A percentile compares a stretch with the other conserved stretches of the same genome.
Evolutionary conservation across 1,140 invertebrate genomes (phyloP).

Genomic region (Drosophila athabasca): DNA sequence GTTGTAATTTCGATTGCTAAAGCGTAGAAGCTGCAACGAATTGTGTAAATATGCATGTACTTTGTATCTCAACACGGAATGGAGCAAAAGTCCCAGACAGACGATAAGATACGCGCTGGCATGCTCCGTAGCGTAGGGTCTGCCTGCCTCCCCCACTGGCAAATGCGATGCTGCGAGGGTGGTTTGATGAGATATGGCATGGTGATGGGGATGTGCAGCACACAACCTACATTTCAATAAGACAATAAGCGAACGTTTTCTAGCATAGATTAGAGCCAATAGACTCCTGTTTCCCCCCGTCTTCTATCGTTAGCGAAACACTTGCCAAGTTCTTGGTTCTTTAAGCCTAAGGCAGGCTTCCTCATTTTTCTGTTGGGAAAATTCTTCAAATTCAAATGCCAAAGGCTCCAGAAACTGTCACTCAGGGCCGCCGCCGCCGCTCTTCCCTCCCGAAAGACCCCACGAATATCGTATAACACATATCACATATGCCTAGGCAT

Average conservation of each 20-base stretch:
- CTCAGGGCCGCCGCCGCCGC: background rate
- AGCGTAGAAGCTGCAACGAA: constrained; percentile 79
- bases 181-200: background rate
- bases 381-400: constrained; percentile 16
- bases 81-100: constrained; percentile 31
- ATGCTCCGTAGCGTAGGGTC: constrained; percentile 26
- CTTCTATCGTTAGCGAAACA: too few relatives aligned
- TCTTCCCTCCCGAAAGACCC: too few relatives aligned
- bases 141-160: background rate
- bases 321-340: too few relatives aligned
- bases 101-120: constrained; percentile 55
- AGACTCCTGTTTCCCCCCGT: too few relatives aligned
- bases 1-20: constrained; percentile 79
- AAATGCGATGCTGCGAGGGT: constrained; percentile 37
- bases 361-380: background rate
- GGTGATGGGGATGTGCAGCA: too few relatives aligned
- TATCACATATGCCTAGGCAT: constrained; percentile 63
- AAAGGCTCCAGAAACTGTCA: constrained; percentile 13
- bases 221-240: too few relatives aligned
- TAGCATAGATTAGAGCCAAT: too few relatives aligned
- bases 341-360: background rate
- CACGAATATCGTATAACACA: constrained; percentile 29
- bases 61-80: constrained; percentile 61
- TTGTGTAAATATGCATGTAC: constrained; percentile 82
- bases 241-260: too few relatives aligned